Percentiles rank a stretch among this genome's conserved stretches.
Evolutionary conservation across 2,113 vertebrate genomes (phyloP).

Genomic region (Corythornis madagascariensis): DNA sequence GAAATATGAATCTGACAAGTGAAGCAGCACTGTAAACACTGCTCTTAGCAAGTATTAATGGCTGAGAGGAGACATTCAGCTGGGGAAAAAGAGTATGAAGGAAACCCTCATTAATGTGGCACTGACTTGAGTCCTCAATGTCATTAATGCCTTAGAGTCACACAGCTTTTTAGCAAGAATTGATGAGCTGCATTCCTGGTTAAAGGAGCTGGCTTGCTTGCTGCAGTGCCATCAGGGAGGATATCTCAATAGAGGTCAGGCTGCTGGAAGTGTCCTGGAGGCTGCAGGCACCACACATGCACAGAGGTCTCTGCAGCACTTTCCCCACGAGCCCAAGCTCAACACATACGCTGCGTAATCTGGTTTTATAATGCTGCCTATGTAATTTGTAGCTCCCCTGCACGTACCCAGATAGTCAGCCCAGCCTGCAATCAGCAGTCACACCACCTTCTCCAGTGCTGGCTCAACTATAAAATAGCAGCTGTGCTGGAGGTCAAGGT

Average conservation of each 20-base stretch:
- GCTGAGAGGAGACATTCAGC: background rate
- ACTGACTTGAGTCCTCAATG: background rate
- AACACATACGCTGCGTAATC: background rate
- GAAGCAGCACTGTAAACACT: constrained; percentile 15
- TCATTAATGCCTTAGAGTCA: background rate
- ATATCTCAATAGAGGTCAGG: background rate
- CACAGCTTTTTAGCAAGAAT: constrained; percentile 2
- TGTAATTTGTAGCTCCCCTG: background rate
- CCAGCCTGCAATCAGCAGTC: background rate
- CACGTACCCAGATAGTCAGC: background rate
- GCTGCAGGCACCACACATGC: background rate
- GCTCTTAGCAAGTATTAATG: constrained; percentile 22
- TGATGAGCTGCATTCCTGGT: background rate
- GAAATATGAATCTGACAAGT: constrained; percentile 40
- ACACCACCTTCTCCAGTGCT: background rate
- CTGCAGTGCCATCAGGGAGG: background rate
- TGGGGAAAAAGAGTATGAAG: constrained; percentile 25
- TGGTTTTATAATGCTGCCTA: background rate
- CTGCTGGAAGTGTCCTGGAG: background rate
- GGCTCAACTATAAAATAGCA: background rate
- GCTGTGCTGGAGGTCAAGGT: background rate
- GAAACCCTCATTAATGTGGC: constrained; percentile 27
- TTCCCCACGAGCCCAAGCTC: background rate
- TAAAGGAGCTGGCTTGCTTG: background rate
- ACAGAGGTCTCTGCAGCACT: background rate